Conservation (phyloP, 2,797 vertebrate genomes). For the Sebastes flavidus region DNA sequence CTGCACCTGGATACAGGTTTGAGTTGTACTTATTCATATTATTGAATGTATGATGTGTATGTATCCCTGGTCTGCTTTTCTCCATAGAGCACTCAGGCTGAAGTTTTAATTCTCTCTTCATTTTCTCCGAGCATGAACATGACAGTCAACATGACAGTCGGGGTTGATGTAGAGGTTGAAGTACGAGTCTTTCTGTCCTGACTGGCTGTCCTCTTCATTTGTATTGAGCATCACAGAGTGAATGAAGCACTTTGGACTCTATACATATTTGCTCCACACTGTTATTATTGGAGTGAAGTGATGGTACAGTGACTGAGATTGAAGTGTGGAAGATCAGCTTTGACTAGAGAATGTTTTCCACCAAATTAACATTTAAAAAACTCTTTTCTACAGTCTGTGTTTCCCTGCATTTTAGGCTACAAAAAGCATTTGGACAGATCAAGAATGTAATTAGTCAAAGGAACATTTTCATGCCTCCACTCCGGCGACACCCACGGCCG, state of each 20-base stretch:
- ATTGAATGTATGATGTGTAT: constrained; percentile 31
- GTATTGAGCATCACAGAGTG: constrained; percentile 1
- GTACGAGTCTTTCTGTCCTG: constrained; percentile 21
- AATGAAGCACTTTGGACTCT: constrained; percentile 11
- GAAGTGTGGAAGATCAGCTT: background rate
- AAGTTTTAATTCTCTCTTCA: constrained; percentile 75
- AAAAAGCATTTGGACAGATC: background rate
- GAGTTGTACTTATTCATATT: constrained; percentile 24
- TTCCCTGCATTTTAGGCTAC: background rate
- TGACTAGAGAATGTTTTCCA: background rate
- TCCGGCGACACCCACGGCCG: no score
- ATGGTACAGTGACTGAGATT: background rate
- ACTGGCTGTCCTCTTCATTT: constrained; percentile 25
- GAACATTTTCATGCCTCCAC: no score
- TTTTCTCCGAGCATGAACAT: constrained; percentile 57
- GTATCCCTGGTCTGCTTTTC: constrained; percentile 13
- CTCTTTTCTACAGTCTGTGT: background rate
- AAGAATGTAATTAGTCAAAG: background rate
- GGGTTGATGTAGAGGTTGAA: constrained; percentile 37
- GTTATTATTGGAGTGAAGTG: background rate
- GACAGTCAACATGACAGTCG: constrained; percentile 52
- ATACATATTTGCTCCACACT: constrained; percentile 5
- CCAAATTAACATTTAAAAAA: background rate
- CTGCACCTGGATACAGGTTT: background rate
- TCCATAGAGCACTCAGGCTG: constrained; percentile 40